Evolutionary conservation across 2,888 invertebrate species (phyloP).

Genomic region (Drosophila helvetica): DNA sequence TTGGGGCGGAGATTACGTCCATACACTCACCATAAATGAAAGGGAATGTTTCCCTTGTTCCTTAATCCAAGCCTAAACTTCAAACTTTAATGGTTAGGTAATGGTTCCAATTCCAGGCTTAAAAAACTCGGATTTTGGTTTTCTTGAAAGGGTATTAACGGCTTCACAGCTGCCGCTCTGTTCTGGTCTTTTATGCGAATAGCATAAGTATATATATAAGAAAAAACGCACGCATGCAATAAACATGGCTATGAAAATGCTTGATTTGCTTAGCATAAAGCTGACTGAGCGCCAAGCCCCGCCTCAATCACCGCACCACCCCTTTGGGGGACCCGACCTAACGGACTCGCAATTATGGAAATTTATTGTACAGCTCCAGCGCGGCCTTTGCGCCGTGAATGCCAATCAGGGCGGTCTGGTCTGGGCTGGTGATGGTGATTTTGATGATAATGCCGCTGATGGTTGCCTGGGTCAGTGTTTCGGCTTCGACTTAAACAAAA

Average conservation of each 20-base stretch:
- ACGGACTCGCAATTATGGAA: constrained; percentile 75
- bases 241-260: constrained; percentile 57
- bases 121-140: too few relatives aligned
- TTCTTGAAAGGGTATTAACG: constrained; percentile 40
- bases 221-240: constrained; percentile 65
- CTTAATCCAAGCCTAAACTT: too few relatives aligned
- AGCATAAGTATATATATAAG: too few relatives aligned
- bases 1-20: too few relatives aligned
- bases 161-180: background rate
- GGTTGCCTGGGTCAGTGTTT: constrained; percentile 41
- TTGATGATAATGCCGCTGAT: constrained; percentile 35
- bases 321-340: constrained; percentile 37
- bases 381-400: constrained; percentile 57
- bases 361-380: constrained; percentile 69
- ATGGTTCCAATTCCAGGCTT: too few relatives aligned
- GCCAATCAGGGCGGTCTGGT: constrained; percentile 54
- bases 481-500: constrained; percentile 19
- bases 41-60: too few relatives aligned
- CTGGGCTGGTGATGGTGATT: background rate
- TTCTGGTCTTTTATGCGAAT: background rate
- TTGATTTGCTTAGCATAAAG: constrained; percentile 67
- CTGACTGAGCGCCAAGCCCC: background rate
- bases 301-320: background rate
- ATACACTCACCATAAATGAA: too few relatives aligned
- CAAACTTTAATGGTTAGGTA: too few relatives aligned